Percentiles rank a stretch among this genome's conserved stretches.
These are phyloP conservation scores for Sebastes fasciatus DNA, from an alignment of 2,113 vertebrate genomes.

Conservation along the genomic window DNA sequence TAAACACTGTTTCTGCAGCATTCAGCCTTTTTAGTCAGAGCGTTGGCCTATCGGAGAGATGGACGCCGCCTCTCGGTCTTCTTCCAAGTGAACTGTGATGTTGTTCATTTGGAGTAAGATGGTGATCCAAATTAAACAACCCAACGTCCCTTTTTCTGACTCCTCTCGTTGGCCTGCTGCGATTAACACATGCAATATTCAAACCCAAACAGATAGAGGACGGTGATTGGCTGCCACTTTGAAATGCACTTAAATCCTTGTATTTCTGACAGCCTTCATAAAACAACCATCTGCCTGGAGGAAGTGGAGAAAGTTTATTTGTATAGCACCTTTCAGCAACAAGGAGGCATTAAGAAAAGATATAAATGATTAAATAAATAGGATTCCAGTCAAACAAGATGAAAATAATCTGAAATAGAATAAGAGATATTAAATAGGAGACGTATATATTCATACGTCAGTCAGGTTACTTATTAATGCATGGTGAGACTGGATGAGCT, in stretches of 20 bases:
- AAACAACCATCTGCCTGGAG: neutral
- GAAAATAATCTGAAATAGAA: neutral
- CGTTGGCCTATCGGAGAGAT: neutral
- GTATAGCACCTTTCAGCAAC: neutral
- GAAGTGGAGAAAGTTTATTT: neutral
- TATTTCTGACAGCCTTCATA: neutral
- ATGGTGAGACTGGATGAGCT: conserved; percentile 15
- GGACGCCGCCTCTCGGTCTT: neutral
- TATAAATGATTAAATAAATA: neutral
- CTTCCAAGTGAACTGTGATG: neutral
- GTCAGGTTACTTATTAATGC: conserved; percentile 48
- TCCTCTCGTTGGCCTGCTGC: neutral
- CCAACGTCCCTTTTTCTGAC: neutral
- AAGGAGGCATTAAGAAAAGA: neutral
- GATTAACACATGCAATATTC: neutral
- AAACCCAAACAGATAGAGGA: neutral
- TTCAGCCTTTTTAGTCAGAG: neutral
- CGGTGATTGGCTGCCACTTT: neutral
- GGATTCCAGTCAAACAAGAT: neutral
- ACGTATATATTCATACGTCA: conserved; percentile 20
- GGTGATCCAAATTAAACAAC: neutral
- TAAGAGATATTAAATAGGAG: neutral
- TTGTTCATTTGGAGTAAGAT: neutral
- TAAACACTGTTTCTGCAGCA: neutral
- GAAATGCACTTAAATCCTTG: neutral